Percentiles rank a stretch among this genome's conserved stretches.
Conservation (phyloP, 2,888 invertebrate genomes). For the Epinotia brunnichana region DNA sequence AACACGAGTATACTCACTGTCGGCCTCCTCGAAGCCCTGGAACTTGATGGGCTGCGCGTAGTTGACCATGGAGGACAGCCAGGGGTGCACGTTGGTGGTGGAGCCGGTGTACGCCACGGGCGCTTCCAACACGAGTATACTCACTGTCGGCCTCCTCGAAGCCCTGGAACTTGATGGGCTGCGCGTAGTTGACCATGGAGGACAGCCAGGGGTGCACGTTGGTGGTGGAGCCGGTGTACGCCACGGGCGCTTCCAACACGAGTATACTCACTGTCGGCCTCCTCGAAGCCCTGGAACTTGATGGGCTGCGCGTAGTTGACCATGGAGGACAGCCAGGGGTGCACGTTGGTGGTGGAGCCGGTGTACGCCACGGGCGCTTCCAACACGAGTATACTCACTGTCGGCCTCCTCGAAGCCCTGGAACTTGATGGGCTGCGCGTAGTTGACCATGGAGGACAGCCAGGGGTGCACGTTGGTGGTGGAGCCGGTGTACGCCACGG, state of each 20-base stretch:
- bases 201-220: slow-evolving; percentile 99
- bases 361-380: no score
- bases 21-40: no score
- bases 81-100: slow-evolving; percentile 99
- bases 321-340: slow-evolving; percentile 99
- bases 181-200: slow-evolving; percentile 99
- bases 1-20: no score
- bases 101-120: slow-evolving; percentile 73
- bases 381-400: no score
- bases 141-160: slow-evolving; percentile 85
- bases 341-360: slow-evolving; percentile 87
- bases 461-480: not conserved
- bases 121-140: not conserved
- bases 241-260: no score
- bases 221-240: slow-evolving; percentile 88
- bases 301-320: slow-evolving; percentile 99
- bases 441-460: no score
- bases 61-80: slow-evolving; percentile 99
- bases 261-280: slow-evolving; percentile 69
- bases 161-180: slow-evolving; percentile 96
- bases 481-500: no score
- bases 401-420: no score
- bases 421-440: no score
- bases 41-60: slow-evolving; percentile 99
- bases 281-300: slow-evolving; percentile 99